phyloP scores from a whole-genome alignment of 2,797 vertebrate genomes.

The Trachurus trachurus region DNA sequence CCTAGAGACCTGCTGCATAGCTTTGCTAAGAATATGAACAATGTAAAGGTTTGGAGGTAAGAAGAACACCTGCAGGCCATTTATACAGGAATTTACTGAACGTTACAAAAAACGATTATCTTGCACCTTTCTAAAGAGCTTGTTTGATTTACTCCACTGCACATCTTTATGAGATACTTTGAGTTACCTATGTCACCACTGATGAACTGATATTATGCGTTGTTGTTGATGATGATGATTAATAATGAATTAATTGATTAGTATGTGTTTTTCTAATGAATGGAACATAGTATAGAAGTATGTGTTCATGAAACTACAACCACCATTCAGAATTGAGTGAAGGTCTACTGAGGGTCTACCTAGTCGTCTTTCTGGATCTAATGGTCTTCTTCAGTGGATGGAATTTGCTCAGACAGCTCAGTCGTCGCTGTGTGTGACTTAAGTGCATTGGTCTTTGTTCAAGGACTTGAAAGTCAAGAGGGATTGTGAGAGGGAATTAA shows the following conservation, averaged over 20 bases:
- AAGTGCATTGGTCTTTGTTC: neutral
- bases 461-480: neutral
- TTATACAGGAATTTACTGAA: constrained; percentile 32
- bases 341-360: neutral
- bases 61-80: constrained; percentile 57
- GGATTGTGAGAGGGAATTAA: neutral
- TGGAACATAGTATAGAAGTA: neutral
- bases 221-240: constrained; percentile 25
- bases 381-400: neutral
- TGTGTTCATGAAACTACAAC: constrained; percentile 12
- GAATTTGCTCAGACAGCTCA: neutral
- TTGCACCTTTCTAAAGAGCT: constrained; percentile 44
- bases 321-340: constrained; percentile 5
- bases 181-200: constrained; percentile 17
- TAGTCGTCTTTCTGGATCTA: neutral
- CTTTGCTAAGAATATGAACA: constrained; percentile 6
- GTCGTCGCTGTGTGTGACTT: neutral
- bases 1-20: neutral
- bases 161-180: constrained; percentile 3
- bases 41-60: constrained; percentile 1
- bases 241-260: constrained; percentile 22
- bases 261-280: constrained; percentile 16
- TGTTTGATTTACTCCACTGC: constrained; percentile 28
- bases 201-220: constrained; percentile 15
- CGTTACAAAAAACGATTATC: constrained; percentile 49